A percentile compares a stretch with the other conserved stretches of the same genome.
phyloP scores from a whole-genome alignment of 2,797 vertebrate genomes.

The Acanthurus tractus region DNA sequence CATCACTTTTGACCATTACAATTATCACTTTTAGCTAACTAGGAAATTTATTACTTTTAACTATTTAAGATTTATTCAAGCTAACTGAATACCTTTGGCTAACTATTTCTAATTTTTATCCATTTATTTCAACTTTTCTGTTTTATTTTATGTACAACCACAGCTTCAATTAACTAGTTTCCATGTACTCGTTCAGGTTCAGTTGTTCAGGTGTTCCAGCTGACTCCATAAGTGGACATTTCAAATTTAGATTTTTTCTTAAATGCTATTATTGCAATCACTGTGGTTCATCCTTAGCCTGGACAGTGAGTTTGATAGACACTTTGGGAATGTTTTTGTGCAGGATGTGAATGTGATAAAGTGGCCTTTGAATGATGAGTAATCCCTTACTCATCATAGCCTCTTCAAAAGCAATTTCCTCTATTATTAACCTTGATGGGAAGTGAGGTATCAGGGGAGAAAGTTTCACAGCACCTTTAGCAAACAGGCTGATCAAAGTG shows the following conservation, averaged over 20 bases:
- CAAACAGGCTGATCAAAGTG: constrained; percentile 69
- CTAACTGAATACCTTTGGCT: neutral
- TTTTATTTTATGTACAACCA: neutral
- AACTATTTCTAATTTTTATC: neutral
- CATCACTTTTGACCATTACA: neutral
- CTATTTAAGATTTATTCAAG: too few species aligned
- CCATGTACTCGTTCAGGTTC: neutral
- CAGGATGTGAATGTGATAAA: constrained; percentile 42
- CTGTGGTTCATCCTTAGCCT: constrained; percentile 19
- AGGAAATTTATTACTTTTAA: neutral
- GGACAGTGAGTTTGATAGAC: constrained; percentile 47
- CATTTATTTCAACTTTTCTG: too few species aligned
- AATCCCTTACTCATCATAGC: constrained; percentile 58
- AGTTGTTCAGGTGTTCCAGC: neutral
- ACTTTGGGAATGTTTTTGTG: constrained; percentile 38
- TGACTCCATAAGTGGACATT: neutral
- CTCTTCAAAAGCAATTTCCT: constrained; percentile 64
- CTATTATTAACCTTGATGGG: constrained; percentile 71
- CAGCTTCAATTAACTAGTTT: neutral
- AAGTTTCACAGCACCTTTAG: constrained; percentile 66
- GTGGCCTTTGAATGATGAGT: constrained; percentile 65
- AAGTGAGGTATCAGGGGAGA: constrained; percentile 56
- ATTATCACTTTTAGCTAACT: neutral
- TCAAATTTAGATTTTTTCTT: neutral
- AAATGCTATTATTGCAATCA: neutral